Evolutionary conservation across 2,113 vertebrate genomes (phyloP).

Genomic region (Arenaria interpres): DNA sequence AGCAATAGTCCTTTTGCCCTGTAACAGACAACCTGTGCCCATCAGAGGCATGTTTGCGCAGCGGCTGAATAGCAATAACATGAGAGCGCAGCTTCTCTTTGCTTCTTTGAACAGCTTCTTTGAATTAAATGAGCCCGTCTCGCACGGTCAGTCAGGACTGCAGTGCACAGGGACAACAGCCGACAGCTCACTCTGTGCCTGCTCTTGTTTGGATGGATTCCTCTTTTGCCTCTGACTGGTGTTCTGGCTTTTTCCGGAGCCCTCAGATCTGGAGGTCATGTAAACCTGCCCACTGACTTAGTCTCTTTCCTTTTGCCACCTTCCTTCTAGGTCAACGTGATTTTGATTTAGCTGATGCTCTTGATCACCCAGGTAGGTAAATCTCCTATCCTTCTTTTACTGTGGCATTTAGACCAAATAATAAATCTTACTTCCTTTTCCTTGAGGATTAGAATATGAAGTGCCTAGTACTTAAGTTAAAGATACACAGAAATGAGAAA

Average conservation of each 20-base stretch:
- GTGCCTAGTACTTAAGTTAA: not conserved
- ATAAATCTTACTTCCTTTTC: not conserved
- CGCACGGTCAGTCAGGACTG: not conserved
- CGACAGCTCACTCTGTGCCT: not conserved
- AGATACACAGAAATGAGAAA: not conserved
- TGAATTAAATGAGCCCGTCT: not conserved
- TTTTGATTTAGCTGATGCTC: constrained; percentile 74
- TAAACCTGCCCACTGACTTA: not conserved
- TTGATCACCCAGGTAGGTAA: constrained; percentile 62
- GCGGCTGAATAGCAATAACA: not conserved
- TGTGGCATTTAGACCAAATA: not conserved
- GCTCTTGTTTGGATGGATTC: not conserved
- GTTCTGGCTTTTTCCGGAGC: not conserved
- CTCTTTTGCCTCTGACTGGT: not conserved
- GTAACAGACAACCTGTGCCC: not conserved
- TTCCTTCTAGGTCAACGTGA: constrained; percentile 63
- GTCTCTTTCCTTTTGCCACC: not conserved
- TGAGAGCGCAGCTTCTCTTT: not conserved
- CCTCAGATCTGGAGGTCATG: not conserved
- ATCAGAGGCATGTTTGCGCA: not conserved
- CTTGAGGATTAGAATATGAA: not conserved
- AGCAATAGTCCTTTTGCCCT: not conserved
- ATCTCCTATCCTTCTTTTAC: not conserved
- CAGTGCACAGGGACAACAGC: rapidly evolving
- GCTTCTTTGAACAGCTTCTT: not conserved